Percentiles rank a stretch among this genome's conserved stretches.
Conservation (phyloP, 2,888 invertebrate species). For the Caenorhabditis japonica region DNA sequence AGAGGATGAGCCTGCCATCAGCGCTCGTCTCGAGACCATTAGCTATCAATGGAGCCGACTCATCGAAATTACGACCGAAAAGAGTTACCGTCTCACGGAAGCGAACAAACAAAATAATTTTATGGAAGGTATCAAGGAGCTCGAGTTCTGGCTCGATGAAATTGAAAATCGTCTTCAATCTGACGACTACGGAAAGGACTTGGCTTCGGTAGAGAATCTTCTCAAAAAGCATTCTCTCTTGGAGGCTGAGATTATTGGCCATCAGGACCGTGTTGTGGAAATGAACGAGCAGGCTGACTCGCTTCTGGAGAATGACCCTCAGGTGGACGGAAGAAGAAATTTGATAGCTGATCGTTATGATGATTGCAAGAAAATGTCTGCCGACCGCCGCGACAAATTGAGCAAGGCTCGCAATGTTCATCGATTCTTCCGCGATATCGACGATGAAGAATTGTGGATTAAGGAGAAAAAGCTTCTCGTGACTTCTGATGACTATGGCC, state of each 20-base stretch:
- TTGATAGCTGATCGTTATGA: slow-evolving; percentile 97
- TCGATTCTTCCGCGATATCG: slow-evolving; percentile 99
- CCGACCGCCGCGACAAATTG: slow-evolving; percentile 90
- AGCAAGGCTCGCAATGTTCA: slow-evolving; percentile 97
- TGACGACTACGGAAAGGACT: slow-evolving; percentile 81
- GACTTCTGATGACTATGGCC: slow-evolving; percentile 96
- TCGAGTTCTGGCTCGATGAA: slow-evolving; percentile 99
- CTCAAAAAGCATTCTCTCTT: slow-evolving; percentile 95
- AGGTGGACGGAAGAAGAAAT: slow-evolving; percentile 90
- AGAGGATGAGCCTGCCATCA: slow-evolving; percentile 96
- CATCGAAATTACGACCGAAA: slow-evolving; percentile 97
- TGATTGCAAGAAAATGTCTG: slow-evolving; percentile 84
- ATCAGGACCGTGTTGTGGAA: slow-evolving; percentile 81
- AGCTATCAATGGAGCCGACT: slow-evolving; percentile 87
- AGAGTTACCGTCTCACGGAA: slow-evolving; percentile 96
- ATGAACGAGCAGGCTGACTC: slow-evolving; percentile 85
- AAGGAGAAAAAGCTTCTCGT: slow-evolving; percentile 98
- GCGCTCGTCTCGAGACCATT: slow-evolving; percentile 80
- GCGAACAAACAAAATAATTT: slow-evolving; percentile 99
- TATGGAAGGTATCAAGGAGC: slow-evolving; percentile 98
- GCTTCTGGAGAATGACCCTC: slow-evolving; percentile 93
- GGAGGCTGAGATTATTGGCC: slow-evolving; percentile 96
- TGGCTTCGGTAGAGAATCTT: slow-evolving; percentile 97
- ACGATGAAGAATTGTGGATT: slow-evolving; percentile 99
- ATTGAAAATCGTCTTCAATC: slow-evolving; percentile 80